Conservation (phyloP, 2,888 invertebrate species). For the Listrodromus nycthemerus region DNA sequence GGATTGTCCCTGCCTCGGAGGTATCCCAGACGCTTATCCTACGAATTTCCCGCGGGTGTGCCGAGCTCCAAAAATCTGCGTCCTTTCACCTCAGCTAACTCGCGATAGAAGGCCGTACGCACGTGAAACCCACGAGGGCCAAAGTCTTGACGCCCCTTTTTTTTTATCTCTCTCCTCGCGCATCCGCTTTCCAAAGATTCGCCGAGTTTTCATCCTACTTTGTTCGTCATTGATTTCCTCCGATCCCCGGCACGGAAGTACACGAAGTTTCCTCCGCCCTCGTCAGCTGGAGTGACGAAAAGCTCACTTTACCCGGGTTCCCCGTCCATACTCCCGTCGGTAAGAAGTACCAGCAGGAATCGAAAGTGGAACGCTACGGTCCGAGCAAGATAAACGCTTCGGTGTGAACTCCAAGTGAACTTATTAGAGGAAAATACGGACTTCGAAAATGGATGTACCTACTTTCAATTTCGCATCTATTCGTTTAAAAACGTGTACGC, state of each 20-base stretch:
- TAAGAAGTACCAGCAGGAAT: slow-evolving; percentile 20
- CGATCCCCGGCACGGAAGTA: slow-evolving; percentile 26
- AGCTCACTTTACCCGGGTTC: slow-evolving; percentile 14
- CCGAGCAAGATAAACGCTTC: not conserved
- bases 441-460: too few species aligned
- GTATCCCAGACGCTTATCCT: slow-evolving; percentile 74
- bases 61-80: slow-evolving; percentile 62
- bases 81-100: slow-evolving; percentile 25
- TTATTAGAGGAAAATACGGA: too few species aligned
- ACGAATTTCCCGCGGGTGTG: slow-evolving; percentile 80
- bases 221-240: slow-evolving; percentile 69
- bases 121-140: slow-evolving; percentile 14
- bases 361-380: not conserved
- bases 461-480: too few species aligned
- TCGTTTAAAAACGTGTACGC: too few species aligned
- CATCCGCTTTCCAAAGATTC: slow-evolving; percentile 39
- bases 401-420: slow-evolving; percentile 74
- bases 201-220: slow-evolving; percentile 46
- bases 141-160: slow-evolving; percentile 60
- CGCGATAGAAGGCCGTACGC: slow-evolving; percentile 22
- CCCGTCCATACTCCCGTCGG: slow-evolving; percentile 11
- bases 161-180: slow-evolving; percentile 51
- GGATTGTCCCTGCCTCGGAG: not conserved
- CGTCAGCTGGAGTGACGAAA: not conserved
- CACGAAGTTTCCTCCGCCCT: not conserved